Evolutionary conservation across 1,140 invertebrate species (phyloP).

Genomic region (Drosophila bifasciata): DNA sequence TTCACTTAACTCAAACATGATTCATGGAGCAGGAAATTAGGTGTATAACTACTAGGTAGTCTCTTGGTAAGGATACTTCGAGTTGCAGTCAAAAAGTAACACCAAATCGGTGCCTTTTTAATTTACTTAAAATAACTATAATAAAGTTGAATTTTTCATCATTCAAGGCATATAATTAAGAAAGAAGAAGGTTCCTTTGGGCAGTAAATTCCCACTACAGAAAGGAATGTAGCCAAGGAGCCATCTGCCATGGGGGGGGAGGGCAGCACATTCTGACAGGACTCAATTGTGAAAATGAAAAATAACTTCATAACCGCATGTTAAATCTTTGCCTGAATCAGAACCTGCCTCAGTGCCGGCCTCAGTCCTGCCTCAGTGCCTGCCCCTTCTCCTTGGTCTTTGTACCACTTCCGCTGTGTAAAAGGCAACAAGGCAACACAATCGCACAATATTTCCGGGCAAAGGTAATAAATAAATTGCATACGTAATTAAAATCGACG

Average conservation of each 20-base stretch:
- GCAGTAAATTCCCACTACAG: background rate
- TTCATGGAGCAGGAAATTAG: background rate
- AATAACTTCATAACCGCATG: constrained; percentile 75
- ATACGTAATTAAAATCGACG: constrained; percentile 83
- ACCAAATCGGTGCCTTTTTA: too few species aligned
- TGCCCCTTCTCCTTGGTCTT: constrained; percentile 1
- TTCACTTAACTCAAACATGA: constrained; percentile 4
- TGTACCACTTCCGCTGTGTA: constrained; percentile 41
- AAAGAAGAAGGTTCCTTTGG: too few species aligned
- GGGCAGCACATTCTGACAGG: constrained; percentile 44
- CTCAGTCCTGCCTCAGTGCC: background rate
- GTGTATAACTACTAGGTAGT: too few species aligned
- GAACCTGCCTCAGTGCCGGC: too few species aligned
- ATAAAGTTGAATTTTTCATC: too few species aligned
- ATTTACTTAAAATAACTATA: too few species aligned
- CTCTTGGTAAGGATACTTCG: too few species aligned
- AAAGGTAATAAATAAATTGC: constrained; percentile 82
- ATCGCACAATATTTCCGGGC: constrained; percentile 79
- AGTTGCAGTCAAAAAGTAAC: too few species aligned
- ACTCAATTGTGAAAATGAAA: constrained; percentile 72
- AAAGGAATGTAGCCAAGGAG: background rate
- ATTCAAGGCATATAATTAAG: too few species aligned
- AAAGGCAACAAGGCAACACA: constrained; percentile 46
- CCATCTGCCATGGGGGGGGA: constrained; percentile 4
- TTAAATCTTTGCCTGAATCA: constrained; percentile 67